Evolutionary conservation across 2,113 vertebrate genomes (phyloP).

Genomic region (Dasyprocta punctata): DNA sequence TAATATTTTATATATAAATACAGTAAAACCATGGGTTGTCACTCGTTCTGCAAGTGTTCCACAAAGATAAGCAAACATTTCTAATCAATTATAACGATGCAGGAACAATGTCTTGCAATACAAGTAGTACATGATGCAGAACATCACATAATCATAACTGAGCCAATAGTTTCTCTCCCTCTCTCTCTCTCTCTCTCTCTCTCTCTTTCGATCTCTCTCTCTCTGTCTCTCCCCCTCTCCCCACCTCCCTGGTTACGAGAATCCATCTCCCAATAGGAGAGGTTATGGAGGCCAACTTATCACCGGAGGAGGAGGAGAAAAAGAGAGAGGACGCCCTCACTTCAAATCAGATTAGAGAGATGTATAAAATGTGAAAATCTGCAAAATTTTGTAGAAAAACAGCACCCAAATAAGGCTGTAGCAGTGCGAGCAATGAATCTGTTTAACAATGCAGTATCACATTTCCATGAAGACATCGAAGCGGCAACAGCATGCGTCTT

Average conservation of each 20-base stretch:
- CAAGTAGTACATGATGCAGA: neutral
- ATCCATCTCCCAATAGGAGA: neutral
- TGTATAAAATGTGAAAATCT: neutral
- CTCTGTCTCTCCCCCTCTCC: no score
- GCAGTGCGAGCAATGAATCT: neutral
- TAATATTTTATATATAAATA: neutral
- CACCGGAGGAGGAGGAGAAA: neutral
- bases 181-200: no score
- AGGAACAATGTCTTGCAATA: neutral
- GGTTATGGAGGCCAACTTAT: neutral
- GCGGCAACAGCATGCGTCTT: neutral
- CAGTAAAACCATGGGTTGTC: neutral
- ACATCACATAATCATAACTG: neutral
- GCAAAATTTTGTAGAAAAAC: neutral
- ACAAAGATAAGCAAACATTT: neutral
- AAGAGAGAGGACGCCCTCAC: neutral
- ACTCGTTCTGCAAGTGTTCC: neutral
- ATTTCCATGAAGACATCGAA: neutral
- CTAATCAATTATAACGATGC: neutral
- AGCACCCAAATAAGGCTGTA: neutral
- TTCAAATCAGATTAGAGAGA: neutral
- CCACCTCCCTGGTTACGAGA: neutral
- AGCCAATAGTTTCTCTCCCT: neutral
- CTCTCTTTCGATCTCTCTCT: neutral
- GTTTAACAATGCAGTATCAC: neutral